A percentile compares a stretch with the other conserved stretches of the same genome.
phyloP scores from a whole-genome alignment of 2,113 vertebrate species.

The Neolamprologus sp. region DNA sequence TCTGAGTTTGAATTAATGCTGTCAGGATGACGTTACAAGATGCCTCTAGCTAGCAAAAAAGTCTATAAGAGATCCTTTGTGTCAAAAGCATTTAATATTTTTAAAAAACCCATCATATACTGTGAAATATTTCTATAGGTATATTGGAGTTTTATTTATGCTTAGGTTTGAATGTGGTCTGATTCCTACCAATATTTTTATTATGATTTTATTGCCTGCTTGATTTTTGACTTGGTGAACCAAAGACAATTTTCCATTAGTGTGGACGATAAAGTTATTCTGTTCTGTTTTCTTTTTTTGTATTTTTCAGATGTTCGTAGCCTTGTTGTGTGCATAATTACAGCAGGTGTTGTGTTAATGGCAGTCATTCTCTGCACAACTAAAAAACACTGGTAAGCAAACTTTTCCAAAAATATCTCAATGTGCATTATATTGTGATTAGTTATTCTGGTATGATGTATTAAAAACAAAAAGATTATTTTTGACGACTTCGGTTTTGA shows the following conservation, averaged over 20 bases:
- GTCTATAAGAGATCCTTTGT: not conserved
- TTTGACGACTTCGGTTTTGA: rapidly evolving
- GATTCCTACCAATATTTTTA: not conserved
- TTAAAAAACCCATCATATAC: not conserved
- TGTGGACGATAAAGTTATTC: not conserved
- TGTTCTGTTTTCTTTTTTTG: not conserved
- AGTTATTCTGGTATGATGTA: not conserved
- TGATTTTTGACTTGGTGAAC: not conserved
- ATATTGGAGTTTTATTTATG: not conserved
- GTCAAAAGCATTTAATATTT: not conserved
- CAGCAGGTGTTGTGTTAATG: not conserved
- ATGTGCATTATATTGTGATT: not conserved
- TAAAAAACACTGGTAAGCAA: not conserved
- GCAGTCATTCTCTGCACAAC: not conserved
- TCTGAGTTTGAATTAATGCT: not conserved
- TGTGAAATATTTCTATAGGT: not conserved
- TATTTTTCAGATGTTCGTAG: not conserved
- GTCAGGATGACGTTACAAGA: not conserved
- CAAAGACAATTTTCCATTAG: not conserved
- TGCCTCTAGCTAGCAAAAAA: not conserved
- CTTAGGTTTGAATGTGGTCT: not conserved
- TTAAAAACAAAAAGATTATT: not conserved
- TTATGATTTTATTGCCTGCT: not conserved
- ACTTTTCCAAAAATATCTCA: not conserved
- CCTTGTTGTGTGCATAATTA: not conserved